A percentile compares a stretch with the other conserved stretches of the same genome.
Conservation (phyloP, 2,888 invertebrate genomes). For the Campopleginae sp. region DNA sequence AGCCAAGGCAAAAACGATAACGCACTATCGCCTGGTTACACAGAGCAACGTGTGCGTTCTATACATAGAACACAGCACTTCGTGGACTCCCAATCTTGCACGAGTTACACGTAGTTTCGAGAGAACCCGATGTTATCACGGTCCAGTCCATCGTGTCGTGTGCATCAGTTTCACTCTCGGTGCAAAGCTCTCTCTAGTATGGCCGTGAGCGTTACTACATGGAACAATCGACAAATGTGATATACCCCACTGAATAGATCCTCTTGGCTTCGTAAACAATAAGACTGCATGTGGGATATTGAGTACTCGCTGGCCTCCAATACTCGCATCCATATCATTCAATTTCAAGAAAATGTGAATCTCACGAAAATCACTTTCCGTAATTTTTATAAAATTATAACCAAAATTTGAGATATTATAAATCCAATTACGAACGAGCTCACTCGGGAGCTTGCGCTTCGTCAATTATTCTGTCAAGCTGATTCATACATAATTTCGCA, state of each 20-base stretch:
- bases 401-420: too few species aligned
- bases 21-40: conserved; percentile 46
- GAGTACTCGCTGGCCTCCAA: not conserved
- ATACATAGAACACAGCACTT: not conserved
- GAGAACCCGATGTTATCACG: conserved; percentile 54
- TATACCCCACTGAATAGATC: conserved; percentile 16
- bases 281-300: not conserved
- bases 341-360: not conserved
- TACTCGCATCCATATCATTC: not conserved
- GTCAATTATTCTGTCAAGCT: too few species aligned
- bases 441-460: too few species aligned
- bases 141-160: conserved; percentile 56
- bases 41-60: not conserved
- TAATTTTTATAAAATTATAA: not conserved
- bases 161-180: conserved; percentile 53
- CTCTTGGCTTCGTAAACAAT: conserved; percentile 11
- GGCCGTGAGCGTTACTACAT: conserved; percentile 15
- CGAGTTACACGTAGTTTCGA: conserved; percentile 43
- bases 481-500: too few species aligned
- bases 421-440: too few species aligned
- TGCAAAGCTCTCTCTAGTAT: conserved; percentile 34
- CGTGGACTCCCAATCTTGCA: conserved; percentile 37
- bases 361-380: not conserved
- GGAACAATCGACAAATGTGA: conserved; percentile 41
- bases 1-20: conserved; percentile 53